phyloP scores from a whole-genome alignment of 1,140 invertebrate species.

The Orius laevigatus region DNA sequence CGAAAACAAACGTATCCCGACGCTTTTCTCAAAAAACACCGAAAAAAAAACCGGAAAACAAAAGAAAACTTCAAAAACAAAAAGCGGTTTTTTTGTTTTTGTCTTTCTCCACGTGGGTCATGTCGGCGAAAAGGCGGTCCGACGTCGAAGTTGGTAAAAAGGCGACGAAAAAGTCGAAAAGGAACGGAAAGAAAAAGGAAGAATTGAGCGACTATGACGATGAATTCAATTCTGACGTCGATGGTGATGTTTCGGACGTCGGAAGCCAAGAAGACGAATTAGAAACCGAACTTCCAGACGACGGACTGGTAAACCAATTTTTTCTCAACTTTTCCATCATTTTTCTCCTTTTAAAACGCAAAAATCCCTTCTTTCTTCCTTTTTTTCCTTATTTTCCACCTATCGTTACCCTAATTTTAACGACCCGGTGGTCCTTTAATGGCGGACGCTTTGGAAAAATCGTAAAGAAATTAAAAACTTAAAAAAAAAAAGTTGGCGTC shows the following conservation, averaged over 20 bases:
- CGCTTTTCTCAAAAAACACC: no score
- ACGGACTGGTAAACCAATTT: constrained; percentile 2
- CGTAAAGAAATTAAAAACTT: constrained; percentile 28
- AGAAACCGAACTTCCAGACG: constrained; percentile 24
- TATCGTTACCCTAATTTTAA: no score
- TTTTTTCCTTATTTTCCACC: no score
- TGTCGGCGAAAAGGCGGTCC: constrained; percentile 10
- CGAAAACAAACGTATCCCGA: no score
- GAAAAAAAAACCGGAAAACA: no score
- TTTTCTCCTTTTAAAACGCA: no score
- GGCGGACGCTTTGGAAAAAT: no score
- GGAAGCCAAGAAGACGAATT: constrained; percentile 24
- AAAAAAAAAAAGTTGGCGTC: not conserved
- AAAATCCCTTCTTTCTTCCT: no score
- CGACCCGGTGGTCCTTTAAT: constrained; percentile 24
- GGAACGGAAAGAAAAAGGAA: constrained; percentile 26
- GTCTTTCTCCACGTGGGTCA: not conserved
- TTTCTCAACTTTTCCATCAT: no score
- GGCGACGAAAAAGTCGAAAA: constrained; percentile 21
- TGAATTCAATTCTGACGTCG: constrained; percentile 29
- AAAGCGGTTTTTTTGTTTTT: no score
- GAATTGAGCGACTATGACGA: constrained; percentile 31
- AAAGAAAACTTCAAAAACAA: no score
- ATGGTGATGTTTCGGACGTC: constrained; percentile 26
- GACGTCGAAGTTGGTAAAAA: constrained; percentile 8